Conservation (phyloP, 2,888 invertebrate genomes). For the Drosophila anomalipes region DNA sequence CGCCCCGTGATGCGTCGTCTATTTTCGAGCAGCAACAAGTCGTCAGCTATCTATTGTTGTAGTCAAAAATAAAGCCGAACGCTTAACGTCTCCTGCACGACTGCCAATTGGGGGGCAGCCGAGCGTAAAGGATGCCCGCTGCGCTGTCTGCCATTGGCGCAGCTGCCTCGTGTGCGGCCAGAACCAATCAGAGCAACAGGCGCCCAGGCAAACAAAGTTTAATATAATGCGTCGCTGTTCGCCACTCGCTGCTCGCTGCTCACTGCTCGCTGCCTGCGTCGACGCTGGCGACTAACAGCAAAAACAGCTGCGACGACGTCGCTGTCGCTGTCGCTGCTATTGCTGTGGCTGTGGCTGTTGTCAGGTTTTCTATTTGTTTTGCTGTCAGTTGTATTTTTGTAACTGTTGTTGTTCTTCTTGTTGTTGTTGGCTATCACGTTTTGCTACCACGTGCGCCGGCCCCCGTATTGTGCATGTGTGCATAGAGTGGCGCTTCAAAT, state of each 20-base stretch:
- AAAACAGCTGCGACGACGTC: slow-evolving; percentile 33
- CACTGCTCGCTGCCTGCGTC: slow-evolving; percentile 10
- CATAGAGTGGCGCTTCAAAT: slow-evolving; percentile 48
- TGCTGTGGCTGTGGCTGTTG: slow-evolving; percentile 33
- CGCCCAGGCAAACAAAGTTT: slow-evolving; percentile 45
- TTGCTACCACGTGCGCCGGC: slow-evolving; percentile 83
- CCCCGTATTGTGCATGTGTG: slow-evolving; percentile 51
- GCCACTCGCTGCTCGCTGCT: slow-evolving; percentile 4
- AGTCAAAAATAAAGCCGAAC: slow-evolving; percentile 13
- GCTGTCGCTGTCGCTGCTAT: slow-evolving; percentile 12
- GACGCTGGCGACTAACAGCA: slow-evolving; percentile 32
- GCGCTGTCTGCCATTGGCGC: slow-evolving; percentile 55
- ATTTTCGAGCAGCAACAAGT: slow-evolving; percentile 71
- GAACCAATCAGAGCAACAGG: slow-evolving; percentile 72
- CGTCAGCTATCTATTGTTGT: slow-evolving; percentile 11
- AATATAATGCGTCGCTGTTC: slow-evolving; percentile 15
- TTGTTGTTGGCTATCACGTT: slow-evolving; percentile 81
- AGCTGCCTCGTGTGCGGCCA: slow-evolving; percentile 17
- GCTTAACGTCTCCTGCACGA: slow-evolving; percentile 4
- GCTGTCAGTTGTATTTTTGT: slow-evolving; percentile 61
- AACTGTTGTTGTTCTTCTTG: slow-evolving; percentile 65
- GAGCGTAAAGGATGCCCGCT: slow-evolving; percentile 61
- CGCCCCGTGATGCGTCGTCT: slow-evolving; percentile 60
- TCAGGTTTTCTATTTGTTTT: slow-evolving; percentile 80
- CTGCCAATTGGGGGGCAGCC: slow-evolving; percentile 56